phyloP scores from a whole-genome alignment of 2,888 invertebrate species.

The Rhagium mordax region DNA sequence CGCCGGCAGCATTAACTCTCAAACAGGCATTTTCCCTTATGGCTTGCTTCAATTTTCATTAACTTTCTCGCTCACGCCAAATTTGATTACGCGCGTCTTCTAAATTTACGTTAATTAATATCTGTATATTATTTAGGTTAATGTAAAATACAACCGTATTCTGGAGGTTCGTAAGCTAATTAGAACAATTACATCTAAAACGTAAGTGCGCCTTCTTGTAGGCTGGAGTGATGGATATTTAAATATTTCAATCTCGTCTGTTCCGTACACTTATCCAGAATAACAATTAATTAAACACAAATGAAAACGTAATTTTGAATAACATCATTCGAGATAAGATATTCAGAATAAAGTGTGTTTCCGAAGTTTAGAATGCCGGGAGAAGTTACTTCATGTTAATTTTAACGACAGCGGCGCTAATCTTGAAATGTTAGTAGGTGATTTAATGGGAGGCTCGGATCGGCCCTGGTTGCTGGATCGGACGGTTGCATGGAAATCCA shows the following conservation, averaged over 20 bases:
- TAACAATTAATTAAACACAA: constrained; percentile 12
- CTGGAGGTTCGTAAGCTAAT: not conserved
- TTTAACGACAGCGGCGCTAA: constrained; percentile 20
- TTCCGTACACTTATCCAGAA: not conserved
- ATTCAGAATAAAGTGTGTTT: constrained; percentile 22
- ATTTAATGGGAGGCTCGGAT: constrained; percentile 15
- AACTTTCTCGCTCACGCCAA: not conserved
- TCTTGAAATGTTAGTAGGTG: constrained; percentile 23
- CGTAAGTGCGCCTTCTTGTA: not conserved
- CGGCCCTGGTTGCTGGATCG: constrained; percentile 6
- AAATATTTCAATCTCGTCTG: constrained; percentile 11
- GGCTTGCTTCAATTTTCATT: not conserved
- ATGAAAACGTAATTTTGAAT: constrained; percentile 18
- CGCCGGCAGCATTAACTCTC: not conserved
- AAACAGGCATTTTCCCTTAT: not conserved
- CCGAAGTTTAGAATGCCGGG: constrained; percentile 17
- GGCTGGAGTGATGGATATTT: constrained; percentile 9
- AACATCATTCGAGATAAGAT: constrained; percentile 19
- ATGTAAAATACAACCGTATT: not conserved
- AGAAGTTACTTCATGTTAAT: constrained; percentile 20
- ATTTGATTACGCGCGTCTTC: not conserved
- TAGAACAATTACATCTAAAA: not conserved
- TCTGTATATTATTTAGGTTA: not conserved
- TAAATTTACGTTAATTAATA: not conserved
- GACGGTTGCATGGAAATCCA: not conserved